These are phyloP conservation scores for Cebidichthys violaceus DNA, from an alignment of 2,113 vertebrate genomes.

Conservation along the genomic window DNA sequence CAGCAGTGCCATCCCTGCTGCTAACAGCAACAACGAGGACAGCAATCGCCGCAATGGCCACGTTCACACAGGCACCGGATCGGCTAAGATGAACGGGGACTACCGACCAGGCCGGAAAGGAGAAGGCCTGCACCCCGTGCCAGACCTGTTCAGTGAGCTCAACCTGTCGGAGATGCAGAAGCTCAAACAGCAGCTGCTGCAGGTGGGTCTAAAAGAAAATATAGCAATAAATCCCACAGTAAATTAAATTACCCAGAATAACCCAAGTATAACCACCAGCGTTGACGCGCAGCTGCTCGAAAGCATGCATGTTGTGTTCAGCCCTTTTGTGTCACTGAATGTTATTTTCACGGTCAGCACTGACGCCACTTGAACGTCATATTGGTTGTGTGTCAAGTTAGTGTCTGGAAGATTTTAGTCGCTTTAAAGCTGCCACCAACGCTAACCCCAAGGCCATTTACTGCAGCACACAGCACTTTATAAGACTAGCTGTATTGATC, in stretches of 20 bases:
- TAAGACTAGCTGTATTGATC: neutral
- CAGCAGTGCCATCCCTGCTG: conserved; percentile 59
- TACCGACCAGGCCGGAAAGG: conserved; percentile 88
- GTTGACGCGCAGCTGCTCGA: neutral
- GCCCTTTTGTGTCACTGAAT: neutral
- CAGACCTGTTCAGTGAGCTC: conserved; percentile 98
- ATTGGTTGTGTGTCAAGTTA: neutral
- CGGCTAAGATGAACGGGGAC: conserved; percentile 89
- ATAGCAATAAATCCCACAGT: neutral
- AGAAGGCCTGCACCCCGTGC: conserved; percentile 90
- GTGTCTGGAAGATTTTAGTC: neutral
- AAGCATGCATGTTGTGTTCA: neutral
- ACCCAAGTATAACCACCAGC: neutral
- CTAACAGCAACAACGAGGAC: conserved; percentile 88
- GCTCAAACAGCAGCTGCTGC: conserved; percentile 96
- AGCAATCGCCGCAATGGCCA: conserved; percentile 86
- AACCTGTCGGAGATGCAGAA: conserved; percentile 99
- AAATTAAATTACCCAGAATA: neutral
- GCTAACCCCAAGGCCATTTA: neutral
- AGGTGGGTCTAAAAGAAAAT: conserved; percentile 82
- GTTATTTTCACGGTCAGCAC: neutral
- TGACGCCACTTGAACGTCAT: neutral
- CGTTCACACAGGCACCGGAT: conserved; percentile 82
- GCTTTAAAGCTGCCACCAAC: neutral
- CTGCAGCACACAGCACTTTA: neutral